Base-by-base conservation (phyloP, 2,888 invertebrate species). In the Furcula furcula region DNA sequence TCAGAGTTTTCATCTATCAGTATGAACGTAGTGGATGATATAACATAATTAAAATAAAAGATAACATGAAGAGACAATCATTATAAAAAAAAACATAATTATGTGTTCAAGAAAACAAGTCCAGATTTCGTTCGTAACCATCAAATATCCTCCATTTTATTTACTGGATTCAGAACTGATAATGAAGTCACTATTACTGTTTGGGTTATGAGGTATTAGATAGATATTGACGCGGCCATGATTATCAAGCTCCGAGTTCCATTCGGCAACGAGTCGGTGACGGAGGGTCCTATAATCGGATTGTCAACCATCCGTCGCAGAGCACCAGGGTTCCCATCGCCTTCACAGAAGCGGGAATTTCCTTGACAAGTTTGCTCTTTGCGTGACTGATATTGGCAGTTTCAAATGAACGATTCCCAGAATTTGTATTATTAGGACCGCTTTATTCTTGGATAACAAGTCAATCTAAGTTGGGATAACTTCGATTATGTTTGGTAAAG, bases 281-380 rank as follows among this genome's bases (percentile, higher is more conserved):
- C 63, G 57, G 51, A 58, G 67, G 63, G 55, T 40, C 60, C 49
- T 42, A 52, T 72, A 73, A 74, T 72, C 66, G 53, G 61, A 66
- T 71, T 57, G 53, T 36, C 50, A 51, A 46, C 53, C 55, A 56
- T 55, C 53, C 55, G 52, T 42, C 42, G 51, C 19, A 36, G 37
- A 29, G 31, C 21, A 23, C 7, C 7, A 18, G 35, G 33, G 48
- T 50, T 32, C n/a, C 59, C 51, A 46, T 19, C 19, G 11, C 27
- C 12, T 21, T 3, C 40, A 40, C 33, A 22, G 46, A 32, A 36
- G 26, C 19, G 33, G 36, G 47, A 49, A 32, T 31, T 18, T 4
- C 27, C 22, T 34, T 12, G 10, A 23, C 1, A 16, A 16, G 4
- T 16, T 7, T 23, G 10, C 11, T 12, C 23, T 12, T 10, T 7